Evolutionary conservation across 2,888 invertebrate genomes (phyloP), one percentile per base, ranked within the genome.

Genomic region (Spisula subtruncata): DNA sequence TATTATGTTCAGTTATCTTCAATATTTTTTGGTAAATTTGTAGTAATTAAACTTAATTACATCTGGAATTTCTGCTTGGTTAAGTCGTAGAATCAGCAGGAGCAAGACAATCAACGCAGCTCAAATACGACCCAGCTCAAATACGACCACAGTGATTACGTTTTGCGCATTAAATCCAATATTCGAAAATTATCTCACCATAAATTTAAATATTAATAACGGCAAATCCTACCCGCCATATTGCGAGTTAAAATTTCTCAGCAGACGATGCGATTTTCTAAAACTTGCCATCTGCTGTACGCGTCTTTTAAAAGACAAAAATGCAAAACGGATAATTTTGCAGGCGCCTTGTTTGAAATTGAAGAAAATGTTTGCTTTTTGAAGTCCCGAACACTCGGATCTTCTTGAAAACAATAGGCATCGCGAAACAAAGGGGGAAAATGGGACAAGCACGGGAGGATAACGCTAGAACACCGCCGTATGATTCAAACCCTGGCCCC

Each of bases 171-270:
- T 85, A 56, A 54, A 35, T 79, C n/a, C 32, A 35, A 79, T 54
- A 54, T 75, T 79, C 51, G 56, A 54, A 85, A 75, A 80, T 80
- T 56, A 85, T 80, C 85, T 41, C 75, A 54, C 56, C 85, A 75
- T 85, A 85, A 79, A 85, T 85, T 85, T 85, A 80, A 85, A 85
- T 85, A 85, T 85, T 85, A 85, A 79, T 85, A 80, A 80, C 79
- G 29, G 56, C 79, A 85, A 80, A 85, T 56, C 56, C 85, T 85
- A 80, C 80, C 80, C 85, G 71, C 81, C 88, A 88, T 81, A 88
- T 81, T 88, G 88, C 88, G 85, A 85, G 56, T 46, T 48, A 25
- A 56, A 51, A 79, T 51, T 46, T 56, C 85, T 41, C 48, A 79
- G 87, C 87, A 88, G 83, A 83, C 87, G 83, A 88, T 25, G 84